Evolutionary conservation across 1,140 invertebrate genomes (phyloP).

Genomic region (Coptotermes formosanus): DNA sequence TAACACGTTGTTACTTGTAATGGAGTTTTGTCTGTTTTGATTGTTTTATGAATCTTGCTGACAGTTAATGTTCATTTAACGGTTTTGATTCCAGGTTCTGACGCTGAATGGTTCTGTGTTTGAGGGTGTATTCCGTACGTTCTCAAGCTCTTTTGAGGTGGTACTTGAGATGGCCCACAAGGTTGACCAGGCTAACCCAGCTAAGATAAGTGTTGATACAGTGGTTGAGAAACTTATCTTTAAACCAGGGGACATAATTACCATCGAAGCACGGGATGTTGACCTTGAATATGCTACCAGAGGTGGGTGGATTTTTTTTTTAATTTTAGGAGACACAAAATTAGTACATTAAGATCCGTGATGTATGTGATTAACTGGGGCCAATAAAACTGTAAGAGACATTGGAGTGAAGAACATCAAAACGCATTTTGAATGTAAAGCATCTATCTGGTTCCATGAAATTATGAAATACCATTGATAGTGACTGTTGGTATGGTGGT

Average conservation of each 20-base stretch:
- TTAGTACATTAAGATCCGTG: not conserved
- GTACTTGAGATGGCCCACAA: conserved; percentile 81
- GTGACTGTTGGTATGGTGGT: conserved; percentile 67
- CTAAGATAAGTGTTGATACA: conserved; percentile 61
- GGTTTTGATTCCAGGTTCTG: conserved; percentile 55
- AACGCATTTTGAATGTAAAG: too few species aligned
- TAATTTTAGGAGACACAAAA: not conserved
- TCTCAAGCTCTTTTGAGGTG: conserved; percentile 79
- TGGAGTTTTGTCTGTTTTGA: too few species aligned
- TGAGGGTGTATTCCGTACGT: conserved; percentile 85
- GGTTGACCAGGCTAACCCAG: conserved; percentile 65
- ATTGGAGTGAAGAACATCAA: too few species aligned
- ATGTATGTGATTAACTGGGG: not conserved
- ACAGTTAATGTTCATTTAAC: not conserved
- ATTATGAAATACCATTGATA: conserved; percentile 58
- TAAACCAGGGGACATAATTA: conserved; percentile 77
- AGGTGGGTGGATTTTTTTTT: conserved; percentile 46
- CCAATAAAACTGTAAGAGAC: too few species aligned
- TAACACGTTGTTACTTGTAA: too few species aligned
- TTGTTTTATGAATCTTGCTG: not conserved
- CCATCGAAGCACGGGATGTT: conserved; percentile 73
- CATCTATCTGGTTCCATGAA: too few species aligned
- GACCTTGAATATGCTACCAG: conserved; percentile 85
- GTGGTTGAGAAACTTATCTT: conserved; percentile 84
- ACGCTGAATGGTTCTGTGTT: conserved; percentile 77